A percentile compares a stretch with the other conserved stretches of the same genome.
Evolutionary conservation across 2,888 invertebrate species (phyloP).

Genomic region (Diarsia mendica): DNA sequence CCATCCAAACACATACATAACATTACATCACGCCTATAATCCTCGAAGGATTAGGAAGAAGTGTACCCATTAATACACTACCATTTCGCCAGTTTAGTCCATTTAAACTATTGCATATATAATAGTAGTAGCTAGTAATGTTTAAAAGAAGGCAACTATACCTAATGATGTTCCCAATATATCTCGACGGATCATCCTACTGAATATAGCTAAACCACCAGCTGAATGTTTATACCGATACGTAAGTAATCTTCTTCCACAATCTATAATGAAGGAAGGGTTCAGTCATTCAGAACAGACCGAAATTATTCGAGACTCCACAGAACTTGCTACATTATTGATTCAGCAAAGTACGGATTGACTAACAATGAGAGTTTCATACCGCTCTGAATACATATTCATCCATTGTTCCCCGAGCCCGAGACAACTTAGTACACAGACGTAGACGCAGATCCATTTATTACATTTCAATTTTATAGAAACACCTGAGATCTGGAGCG

Average conservation of each 20-base stretch:
- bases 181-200: not conserved
- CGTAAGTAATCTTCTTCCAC: slow-evolving; percentile 12
- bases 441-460: slow-evolving; percentile 51
- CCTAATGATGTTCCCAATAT: not conserved
- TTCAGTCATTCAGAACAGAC: slow-evolving; percentile 23
- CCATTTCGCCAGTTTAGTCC: not conserved
- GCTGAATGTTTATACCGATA: not conserved
- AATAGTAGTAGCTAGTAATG: no score
- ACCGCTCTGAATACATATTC: slow-evolving; percentile 51
- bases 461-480: slow-evolving; percentile 52
- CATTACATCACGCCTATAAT: not conserved
- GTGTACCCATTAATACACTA: not conserved
- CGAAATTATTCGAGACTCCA: slow-evolving; percentile 44
- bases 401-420: slow-evolving; percentile 51
- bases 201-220: not conserved
- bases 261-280: slow-evolving; percentile 27
- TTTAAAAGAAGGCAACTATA: not conserved
- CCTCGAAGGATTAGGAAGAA: not conserved
- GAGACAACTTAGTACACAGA: slow-evolving; percentile 47
- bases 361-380: slow-evolving; percentile 55
- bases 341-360: slow-evolving; percentile 52
- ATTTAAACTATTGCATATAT: no score
- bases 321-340: slow-evolving; percentile 46
- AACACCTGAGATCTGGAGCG: slow-evolving; percentile 49
- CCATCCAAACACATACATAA: no score